These are phyloP conservation scores for Xenotilapia caudafasciata DNA, from an alignment of 2,113 vertebrate species.

Conservation along the genomic window DNA sequence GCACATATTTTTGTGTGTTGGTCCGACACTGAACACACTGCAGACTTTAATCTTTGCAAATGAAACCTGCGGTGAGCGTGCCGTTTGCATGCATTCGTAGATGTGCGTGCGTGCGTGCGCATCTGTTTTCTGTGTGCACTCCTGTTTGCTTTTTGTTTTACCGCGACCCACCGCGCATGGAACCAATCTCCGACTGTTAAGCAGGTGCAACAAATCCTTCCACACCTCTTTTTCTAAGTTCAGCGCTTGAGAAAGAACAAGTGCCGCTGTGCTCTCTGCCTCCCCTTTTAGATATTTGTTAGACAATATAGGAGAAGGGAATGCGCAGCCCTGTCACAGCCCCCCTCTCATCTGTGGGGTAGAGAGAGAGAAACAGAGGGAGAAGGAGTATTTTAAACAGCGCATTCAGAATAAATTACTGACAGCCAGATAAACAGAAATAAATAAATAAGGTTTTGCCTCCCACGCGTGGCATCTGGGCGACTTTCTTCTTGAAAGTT, in stretches of 20 bases:
- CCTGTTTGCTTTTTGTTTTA: constrained; percentile 33
- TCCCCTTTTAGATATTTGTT: constrained; percentile 52
- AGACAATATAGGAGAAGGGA: constrained; percentile 41
- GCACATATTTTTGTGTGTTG: background rate
- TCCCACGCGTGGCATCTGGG: constrained; percentile 69
- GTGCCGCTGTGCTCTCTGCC: constrained; percentile 20
- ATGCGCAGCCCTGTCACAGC: constrained; percentile 30
- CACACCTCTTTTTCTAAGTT: constrained; percentile 53
- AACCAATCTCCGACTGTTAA: constrained; percentile 43
- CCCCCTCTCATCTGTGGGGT: constrained; percentile 48
- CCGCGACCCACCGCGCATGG: constrained; percentile 19
- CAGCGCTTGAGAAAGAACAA: constrained; percentile 41
- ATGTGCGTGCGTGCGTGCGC: background rate
- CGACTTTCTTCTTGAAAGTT: constrained; percentile 72
- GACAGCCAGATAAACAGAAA: constrained; percentile 71
- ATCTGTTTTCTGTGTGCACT: background rate
- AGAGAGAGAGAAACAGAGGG: constrained; percentile 24
- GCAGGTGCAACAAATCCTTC: constrained; percentile 47
- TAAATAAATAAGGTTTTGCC: constrained; percentile 68
- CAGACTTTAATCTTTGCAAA: constrained; percentile 69
- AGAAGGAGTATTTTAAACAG: constrained; percentile 62
- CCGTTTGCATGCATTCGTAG: background rate
- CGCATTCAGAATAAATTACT: constrained; percentile 70
- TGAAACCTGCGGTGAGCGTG: constrained; percentile 47
- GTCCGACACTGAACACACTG: constrained; percentile 9